Base-by-base conservation (phyloP, 2,888 invertebrate genomes). In the Mythimna albipuncta region DNA sequence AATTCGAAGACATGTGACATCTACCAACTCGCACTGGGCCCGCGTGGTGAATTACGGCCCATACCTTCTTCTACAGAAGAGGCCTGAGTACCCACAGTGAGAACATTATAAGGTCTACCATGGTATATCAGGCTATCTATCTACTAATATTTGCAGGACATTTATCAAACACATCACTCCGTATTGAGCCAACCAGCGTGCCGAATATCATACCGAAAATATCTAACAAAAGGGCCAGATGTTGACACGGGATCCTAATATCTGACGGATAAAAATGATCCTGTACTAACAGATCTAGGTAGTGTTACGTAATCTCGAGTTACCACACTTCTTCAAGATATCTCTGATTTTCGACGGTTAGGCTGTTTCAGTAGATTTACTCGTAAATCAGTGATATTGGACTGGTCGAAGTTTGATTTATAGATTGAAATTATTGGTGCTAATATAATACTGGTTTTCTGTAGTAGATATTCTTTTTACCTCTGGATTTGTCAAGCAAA, bases 191-290 rank as follows among this genome's bases (percentile, higher is more conserved):
- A 54, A 65, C 47, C 52, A 44, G 26, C 26, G 21, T n/a, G 41
- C 52, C 57, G 72, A 69, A 79, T 82, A 72, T 73, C 66, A 13
- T 21, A 47, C 38, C 52, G 19, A 76, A 81, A 61, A 77, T 50
- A 66, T 61, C 54, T 70, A 44, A 85, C 85, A 82, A 84, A 47
- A 73, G 63, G 50, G 57, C 67, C 76, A 71, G 68, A 70, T 83
- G 77, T 80, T 80, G 81, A 81, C 72, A 62, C 52, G 57, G 63
- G 69, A 71, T 67, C 66, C 75, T 78, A 85, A 84, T 85, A 84
- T 78, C 64, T 72, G 66, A 68, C 61, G 67, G 72, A 76, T 78
- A 81, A 77, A 81, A 83, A 84, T 77, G 70, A 77, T 85, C 80
- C 75, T 69, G 75, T 75, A 72, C 73, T 62, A 63, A 85, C 77